Conservation (phyloP, 30 jellyfish, hydroid and myxozoan species). For the Aurelia coerulea region DNA sequence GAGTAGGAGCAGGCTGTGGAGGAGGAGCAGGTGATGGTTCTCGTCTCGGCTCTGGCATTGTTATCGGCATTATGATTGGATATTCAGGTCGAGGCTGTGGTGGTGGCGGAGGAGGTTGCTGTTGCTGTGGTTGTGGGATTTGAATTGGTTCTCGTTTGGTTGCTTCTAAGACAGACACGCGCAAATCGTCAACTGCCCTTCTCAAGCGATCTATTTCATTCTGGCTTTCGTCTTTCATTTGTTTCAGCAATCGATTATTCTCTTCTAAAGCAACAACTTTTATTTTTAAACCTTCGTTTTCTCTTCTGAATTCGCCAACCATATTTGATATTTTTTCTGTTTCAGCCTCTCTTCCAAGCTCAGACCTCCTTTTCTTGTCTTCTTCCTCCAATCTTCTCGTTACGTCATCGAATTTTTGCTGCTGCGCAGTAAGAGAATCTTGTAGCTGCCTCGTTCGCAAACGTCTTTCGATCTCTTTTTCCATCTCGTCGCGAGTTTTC, state of each 20-base stretch:
- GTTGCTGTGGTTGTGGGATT: slow-evolving; percentile 31
- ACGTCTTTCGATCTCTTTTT: slow-evolving; percentile 87
- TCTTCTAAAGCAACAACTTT: slow-evolving; percentile 81
- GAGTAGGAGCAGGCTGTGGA: slow-evolving; percentile 66
- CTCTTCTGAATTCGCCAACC: slow-evolving; percentile 73
- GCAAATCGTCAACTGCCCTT: slow-evolving; percentile 83
- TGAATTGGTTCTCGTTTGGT: slow-evolving; percentile 58
- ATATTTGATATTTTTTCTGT: slow-evolving; percentile 42
- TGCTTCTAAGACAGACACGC: slow-evolving; percentile 50
- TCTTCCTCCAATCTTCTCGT: slow-evolving; percentile 86
- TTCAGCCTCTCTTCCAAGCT: slow-evolving; percentile 67
- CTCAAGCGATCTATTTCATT: slow-evolving; percentile 86
- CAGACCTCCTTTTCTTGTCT: slow-evolving; percentile 65
- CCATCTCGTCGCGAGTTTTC: slow-evolving; percentile 90
- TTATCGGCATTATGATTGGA: slow-evolving; percentile 57
- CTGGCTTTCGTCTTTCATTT: slow-evolving; percentile 92
- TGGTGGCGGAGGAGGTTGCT: slow-evolving; percentile 48
- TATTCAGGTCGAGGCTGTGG: slow-evolving; percentile 54
- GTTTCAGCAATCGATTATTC: slow-evolving; percentile 71
- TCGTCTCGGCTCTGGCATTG: slow-evolving; percentile 58
- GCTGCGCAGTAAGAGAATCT: slow-evolving; percentile 86
- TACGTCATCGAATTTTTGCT: slow-evolving; percentile 81
- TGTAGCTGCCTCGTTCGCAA: slow-evolving; percentile 86
- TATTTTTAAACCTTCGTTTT: slow-evolving; percentile 86
- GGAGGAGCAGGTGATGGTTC: slow-evolving; percentile 78